phyloP scores from a whole-genome alignment of 2,797 vertebrate species.

The Carapus acus region DNA sequence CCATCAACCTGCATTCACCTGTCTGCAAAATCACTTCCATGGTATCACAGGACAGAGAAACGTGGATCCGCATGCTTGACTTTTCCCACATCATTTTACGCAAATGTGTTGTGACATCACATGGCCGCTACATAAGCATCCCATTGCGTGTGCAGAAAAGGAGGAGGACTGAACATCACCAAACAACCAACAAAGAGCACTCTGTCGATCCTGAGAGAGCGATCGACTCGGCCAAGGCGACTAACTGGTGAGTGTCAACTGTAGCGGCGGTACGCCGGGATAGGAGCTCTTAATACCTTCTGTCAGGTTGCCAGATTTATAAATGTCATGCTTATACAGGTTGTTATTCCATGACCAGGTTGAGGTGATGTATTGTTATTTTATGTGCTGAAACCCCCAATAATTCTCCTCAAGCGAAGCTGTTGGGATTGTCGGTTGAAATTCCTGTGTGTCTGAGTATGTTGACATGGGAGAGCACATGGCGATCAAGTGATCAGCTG shows the following conservation, averaged over 20 bases:
- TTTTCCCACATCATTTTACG: conserved; percentile 65
- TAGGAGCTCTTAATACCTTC: conserved; percentile 17
- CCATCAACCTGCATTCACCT: no score
- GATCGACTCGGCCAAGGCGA: conserved; percentile 38
- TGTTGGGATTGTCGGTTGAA: conserved; percentile 22
- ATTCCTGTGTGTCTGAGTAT: conserved; percentile 47
- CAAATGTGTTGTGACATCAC: conserved; percentile 78
- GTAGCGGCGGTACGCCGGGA: conserved; percentile 9
- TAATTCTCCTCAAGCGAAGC: conserved; percentile 3
- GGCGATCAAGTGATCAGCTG: conserved; percentile 75
- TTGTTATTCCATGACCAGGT: background rate
- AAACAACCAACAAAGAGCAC: conserved; percentile 68
- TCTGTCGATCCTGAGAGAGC: conserved; percentile 58
- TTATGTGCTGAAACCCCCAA: conserved; percentile 11
- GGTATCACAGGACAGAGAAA: conserved; percentile 18
- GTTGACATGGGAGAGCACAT: conserved; percentile 64
- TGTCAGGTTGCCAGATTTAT: background rate
- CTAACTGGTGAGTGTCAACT: conserved; percentile 61
- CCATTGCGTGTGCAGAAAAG: conserved; percentile 63
- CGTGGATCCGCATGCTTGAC: conserved; percentile 32
- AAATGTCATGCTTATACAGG: background rate
- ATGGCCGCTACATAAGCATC: conserved; percentile 68
- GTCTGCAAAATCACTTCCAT: conserved; percentile 1
- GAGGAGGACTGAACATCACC: conserved; percentile 60
- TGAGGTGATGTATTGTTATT: background rate